Percentiles rank a stretch among this genome's conserved stretches.
phyloP scores from a whole-genome alignment of 2,888 invertebrate genomes.

The Biston stratarius region DNA sequence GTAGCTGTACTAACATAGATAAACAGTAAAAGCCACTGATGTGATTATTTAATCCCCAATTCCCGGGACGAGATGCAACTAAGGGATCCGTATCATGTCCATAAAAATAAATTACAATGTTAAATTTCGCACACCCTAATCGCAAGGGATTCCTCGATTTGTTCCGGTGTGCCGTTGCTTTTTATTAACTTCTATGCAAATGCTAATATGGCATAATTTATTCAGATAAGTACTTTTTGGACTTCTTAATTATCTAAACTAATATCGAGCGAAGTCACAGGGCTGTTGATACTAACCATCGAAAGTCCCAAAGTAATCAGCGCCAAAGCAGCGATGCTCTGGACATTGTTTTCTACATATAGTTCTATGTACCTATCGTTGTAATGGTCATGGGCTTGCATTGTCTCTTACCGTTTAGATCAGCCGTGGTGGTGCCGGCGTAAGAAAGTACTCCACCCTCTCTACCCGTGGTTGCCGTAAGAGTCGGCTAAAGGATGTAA shows the following conservation, averaged over 20 bases:
- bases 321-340: no score
- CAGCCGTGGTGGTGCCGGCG: no score
- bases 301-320: no score
- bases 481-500: no score
- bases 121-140: slow-evolving; percentile 80
- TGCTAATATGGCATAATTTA: slow-evolving; percentile 58
- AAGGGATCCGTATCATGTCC: slow-evolving; percentile 62
- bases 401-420: no score
- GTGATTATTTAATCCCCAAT: slow-evolving; percentile 75
- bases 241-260: slow-evolving; percentile 16
- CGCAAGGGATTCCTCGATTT: slow-evolving; percentile 73
- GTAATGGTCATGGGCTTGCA: no score
- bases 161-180: slow-evolving; percentile 74
- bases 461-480: no score
- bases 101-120: slow-evolving; percentile 85
- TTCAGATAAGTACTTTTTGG: slow-evolving; percentile 49
- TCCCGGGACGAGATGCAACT: slow-evolving; percentile 62
- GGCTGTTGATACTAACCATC: no score
- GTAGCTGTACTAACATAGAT: slow-evolving; percentile 60
- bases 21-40: slow-evolving; percentile 65
- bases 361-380: no score
- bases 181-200: slow-evolving; percentile 68
- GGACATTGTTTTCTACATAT: no score
- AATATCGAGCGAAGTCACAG: no score
- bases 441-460: no score